phyloP scores from a whole-genome alignment of 2,888 invertebrate species.

The Caenorhabditis japonica region DNA sequence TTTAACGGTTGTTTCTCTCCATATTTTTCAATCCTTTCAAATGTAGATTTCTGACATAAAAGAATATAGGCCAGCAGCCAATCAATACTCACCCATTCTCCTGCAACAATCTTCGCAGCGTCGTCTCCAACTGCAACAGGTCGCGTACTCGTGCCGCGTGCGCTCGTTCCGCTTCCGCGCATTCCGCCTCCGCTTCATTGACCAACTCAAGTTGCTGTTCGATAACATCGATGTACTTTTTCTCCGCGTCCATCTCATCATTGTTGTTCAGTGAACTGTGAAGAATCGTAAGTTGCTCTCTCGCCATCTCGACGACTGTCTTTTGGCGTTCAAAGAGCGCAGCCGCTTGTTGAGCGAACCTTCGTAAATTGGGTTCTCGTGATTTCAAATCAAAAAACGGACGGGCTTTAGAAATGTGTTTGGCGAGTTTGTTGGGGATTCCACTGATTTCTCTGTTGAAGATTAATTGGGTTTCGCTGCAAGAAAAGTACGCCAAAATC shows the following conservation, averaged over 20 bases:
- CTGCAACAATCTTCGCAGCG: constrained; percentile 10
- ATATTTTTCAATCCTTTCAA: no score
- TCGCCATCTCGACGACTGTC: constrained; percentile 34
- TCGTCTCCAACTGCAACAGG: constrained; percentile 25
- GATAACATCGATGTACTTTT: constrained; percentile 36
- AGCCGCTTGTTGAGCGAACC: constrained; percentile 45
- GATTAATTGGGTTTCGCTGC: constrained; percentile 46
- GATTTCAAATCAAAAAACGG: constrained; percentile 37
- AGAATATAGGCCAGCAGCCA: no score
- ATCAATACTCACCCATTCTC: constrained; percentile 25
- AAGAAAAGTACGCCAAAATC: constrained; percentile 2
- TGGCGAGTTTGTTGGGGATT: constrained; percentile 27
- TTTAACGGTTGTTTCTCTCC: no score
- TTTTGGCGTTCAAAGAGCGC: constrained; percentile 38
- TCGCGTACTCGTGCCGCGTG: constrained; percentile 31
- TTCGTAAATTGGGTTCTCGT: constrained; percentile 26
- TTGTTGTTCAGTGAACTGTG: constrained; percentile 27
- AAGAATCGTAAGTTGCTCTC: constrained; percentile 32
- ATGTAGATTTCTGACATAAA: no score
- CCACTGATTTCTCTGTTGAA: constrained; percentile 39
- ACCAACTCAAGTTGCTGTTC: constrained; percentile 43
- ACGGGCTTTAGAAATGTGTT: constrained; percentile 42
- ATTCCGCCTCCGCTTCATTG: constrained; percentile 35
- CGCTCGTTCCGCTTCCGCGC: constrained; percentile 25
- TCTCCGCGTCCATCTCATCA: constrained; percentile 27